phyloP scores from a whole-genome alignment of 2,113 vertebrate species.

The Rafetus swinhoei region DNA sequence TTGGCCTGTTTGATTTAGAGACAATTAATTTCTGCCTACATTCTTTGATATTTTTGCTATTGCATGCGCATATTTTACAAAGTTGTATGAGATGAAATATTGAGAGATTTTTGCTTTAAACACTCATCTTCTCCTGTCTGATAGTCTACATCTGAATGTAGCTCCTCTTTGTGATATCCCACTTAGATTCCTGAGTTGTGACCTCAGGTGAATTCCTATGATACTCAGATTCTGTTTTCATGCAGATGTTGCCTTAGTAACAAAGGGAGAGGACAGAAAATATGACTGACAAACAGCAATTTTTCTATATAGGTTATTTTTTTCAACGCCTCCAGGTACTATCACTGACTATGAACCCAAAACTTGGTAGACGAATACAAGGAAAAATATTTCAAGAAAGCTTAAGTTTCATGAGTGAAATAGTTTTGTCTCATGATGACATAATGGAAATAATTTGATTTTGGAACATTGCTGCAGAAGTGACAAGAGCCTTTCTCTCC shows the following conservation, averaged over 20 bases:
- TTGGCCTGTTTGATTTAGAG: neutral
- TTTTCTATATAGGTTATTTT: neutral
- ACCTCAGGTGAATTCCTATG: neutral
- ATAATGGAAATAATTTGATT: slow-evolving; percentile 28
- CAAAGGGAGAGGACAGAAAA: neutral
- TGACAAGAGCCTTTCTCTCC: neutral
- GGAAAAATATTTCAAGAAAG: neutral
- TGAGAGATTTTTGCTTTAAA: neutral
- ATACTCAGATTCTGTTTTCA: neutral
- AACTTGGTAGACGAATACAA: neutral
- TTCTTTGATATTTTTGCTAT: neutral
- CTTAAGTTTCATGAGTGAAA: slow-evolving; percentile 26
- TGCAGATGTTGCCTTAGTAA: neutral
- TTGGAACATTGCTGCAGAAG: neutral
- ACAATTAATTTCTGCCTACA: neutral
- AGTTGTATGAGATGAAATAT: neutral
- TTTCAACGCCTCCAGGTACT: neutral
- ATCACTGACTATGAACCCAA: neutral
- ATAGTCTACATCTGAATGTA: neutral
- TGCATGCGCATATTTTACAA: neutral
- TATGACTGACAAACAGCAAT: neutral
- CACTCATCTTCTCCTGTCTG: neutral
- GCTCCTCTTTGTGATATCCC: neutral
- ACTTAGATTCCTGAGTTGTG: neutral
- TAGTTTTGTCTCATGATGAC: slow-evolving; percentile 20